Evolutionary conservation across 1,140 invertebrate species (phyloP), one percentile per base, ranked within the genome.

Genomic region (Gonatopus flavifemur): DNA sequence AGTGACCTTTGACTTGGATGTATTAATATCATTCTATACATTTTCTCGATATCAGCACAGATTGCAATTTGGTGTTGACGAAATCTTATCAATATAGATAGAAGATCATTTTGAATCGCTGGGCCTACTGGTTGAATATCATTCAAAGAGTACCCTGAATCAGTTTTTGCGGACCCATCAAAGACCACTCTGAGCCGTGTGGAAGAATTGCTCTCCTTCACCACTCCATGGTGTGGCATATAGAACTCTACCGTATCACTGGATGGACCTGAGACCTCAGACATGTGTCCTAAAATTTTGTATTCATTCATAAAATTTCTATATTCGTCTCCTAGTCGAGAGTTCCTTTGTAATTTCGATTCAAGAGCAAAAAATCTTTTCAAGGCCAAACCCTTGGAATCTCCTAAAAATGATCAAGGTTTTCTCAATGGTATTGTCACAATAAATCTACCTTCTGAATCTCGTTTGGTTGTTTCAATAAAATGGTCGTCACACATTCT

Each of bases 401-500:
- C 36, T 12, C 52, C 52, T 7, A 54, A 19, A 12, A 45, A 6
- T 1, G 4, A 21, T 28, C 35, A 39, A 40, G 36, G 24, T 8
- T 35, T 31, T 13, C 40, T 44, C 9, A 55, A 22, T 0, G 52
- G 47, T 6, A 55, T 13, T 16, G 42, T 41, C 5, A 55, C 52
- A 3, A 54, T 20, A 20, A 39, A 49, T 21, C 45, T 31, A 3
- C 45, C 46, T 13, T 25, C 20, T 12, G 10, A 1, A n/a, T 55
- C 22, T 30, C 47, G 12, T 3, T 13, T 10, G 3, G 33, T 13
- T 2, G 41, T 44, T 35, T 36, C 10, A 13, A 24, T 19, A 12
- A 49, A 55, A 35, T 48, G 36, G 13, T 20, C 9, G 20, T 54
- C 52, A 28, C 25, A 28, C n/a, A n/a, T n/a, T n/a, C n/a, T n/a